phyloP scores from a whole-genome alignment of 2,797 vertebrate genomes.

The Centroberyx gerrardi region DNA sequence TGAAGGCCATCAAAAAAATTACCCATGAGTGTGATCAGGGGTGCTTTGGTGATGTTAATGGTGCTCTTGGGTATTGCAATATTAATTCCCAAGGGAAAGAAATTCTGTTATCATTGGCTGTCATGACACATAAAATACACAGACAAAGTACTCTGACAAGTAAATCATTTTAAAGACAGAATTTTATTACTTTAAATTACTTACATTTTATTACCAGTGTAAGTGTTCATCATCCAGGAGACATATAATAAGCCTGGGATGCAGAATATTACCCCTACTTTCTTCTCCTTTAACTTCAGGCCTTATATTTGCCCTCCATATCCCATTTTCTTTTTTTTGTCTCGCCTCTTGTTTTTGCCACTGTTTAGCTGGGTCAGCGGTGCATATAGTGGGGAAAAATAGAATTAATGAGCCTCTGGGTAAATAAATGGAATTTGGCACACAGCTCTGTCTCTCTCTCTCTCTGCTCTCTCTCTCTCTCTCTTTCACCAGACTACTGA shows the following conservation, averaged over 20 bases:
- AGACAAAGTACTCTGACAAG: neutral
- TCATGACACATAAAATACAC: too few species aligned
- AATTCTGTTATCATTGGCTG: neutral
- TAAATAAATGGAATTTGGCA: constrained; percentile 67
- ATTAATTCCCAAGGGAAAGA: too few species aligned
- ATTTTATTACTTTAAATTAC: neutral
- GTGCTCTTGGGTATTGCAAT: too few species aligned
- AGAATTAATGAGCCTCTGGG: constrained; percentile 60
- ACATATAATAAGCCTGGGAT: neutral
- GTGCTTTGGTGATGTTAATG: too few species aligned
- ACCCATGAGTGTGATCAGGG: too few species aligned
- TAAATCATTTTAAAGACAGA: neutral
- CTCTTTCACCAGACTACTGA: constrained; percentile 43
- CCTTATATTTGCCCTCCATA: constrained; percentile 24
- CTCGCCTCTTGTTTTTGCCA: constrained; percentile 37
- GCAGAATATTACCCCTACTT: constrained; percentile 12
- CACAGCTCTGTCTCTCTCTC: constrained; percentile 8
- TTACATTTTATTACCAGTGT: neutral
- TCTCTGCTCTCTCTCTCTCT: constrained; percentile 41
- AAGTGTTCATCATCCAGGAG: neutral
- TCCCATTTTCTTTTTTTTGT: constrained; percentile 32
- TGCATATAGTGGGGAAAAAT: constrained; percentile 54
- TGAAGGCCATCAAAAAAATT: too few species aligned
- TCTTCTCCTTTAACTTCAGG: neutral
- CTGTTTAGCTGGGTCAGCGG: constrained; percentile 50